Evolutionary conservation across 2,113 vertebrate genomes (phyloP).

Genomic region (Charina bottae): DNA sequence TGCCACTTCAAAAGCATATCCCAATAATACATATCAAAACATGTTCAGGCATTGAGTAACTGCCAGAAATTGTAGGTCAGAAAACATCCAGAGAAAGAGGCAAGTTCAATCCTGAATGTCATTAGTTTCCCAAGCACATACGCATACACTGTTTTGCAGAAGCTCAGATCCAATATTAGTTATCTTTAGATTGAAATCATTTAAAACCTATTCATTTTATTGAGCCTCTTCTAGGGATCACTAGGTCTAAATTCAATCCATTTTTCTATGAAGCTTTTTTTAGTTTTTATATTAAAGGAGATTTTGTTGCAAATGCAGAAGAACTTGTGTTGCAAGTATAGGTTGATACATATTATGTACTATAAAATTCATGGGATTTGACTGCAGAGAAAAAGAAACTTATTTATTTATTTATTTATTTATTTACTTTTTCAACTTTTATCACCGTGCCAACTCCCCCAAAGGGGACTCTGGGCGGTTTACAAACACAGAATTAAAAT

Average conservation of each 20-base stretch:
- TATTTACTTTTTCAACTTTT: too few species aligned
- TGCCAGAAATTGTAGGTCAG: slow-evolving; percentile 51
- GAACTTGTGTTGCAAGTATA: background rate
- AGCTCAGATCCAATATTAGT: too few species aligned
- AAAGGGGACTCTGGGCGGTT: too few species aligned
- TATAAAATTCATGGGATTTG: background rate
- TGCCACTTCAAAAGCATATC: slow-evolving; percentile 15
- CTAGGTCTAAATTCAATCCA: background rate
- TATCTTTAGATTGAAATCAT: too few species aligned
- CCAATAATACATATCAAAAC: slow-evolving; percentile 57
- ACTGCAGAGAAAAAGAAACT: background rate
- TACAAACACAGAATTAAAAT: too few species aligned
- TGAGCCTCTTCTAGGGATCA: too few species aligned
- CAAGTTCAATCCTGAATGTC: slow-evolving; percentile 54
- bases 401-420: too few species aligned
- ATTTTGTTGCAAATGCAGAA: background rate
- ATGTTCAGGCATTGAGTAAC: slow-evolving; percentile 29
- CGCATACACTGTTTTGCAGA: background rate
- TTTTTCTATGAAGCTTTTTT: slow-evolving; percentile 1
- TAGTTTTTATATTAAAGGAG: background rate
- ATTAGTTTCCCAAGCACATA: slow-evolving; percentile 9
- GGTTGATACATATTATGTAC: background rate
- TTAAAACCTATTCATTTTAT: too few species aligned
- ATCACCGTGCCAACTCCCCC: too few species aligned
- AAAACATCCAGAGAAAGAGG: slow-evolving; percentile 46